Base-by-base conservation (phyloP, 2,113 vertebrate genomes). In the Sporophila hypoxantha region DNA sequence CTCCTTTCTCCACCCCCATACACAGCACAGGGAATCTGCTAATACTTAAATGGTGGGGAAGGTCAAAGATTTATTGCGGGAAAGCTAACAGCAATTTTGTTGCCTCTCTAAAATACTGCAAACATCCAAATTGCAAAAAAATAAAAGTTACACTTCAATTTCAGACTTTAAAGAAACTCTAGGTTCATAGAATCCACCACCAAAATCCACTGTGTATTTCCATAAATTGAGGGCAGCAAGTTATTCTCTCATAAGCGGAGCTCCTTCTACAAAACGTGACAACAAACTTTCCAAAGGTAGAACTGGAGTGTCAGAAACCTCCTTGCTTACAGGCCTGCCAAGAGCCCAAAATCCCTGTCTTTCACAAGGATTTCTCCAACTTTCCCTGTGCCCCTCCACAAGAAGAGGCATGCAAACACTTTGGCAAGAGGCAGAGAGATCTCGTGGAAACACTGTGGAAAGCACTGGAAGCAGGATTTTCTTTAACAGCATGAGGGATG, bases 11-110 rank as follows among this genome's bases (percentile, higher is more conserved):
- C 70, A 42, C 62, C 53, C 88, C 74, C 55, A 2, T 8, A 46
- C 2, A 44, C 55, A 68, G 46, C 1, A 2, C 57, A n/a, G 70
- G 56, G 79, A 95, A 91, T 82, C 85, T 92, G 88, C 64, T 79
- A 79, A 82, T 34, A 67, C 67, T 91, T 78, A 94, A 92, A 69
- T 59, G 64, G 42, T 36, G 59, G 32, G 52, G 89, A 93, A 87
- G 80, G 88, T 91, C 94, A 69, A 76, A 70, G 62, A 86, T 81
- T 86, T 90, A 42, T 62, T 88, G 83, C 90, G 81, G 47, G 61
- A 89, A 94, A 93, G 82, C 76, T 85, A 90, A 57, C 6, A 65
- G 84, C 47, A 85, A 93, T 79, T 89, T 44, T 32, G 6, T 71
- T 74, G 88, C 64, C 77, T 89, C 74, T 41, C 70, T 44, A 36